Conservation (phyloP, 2,113 vertebrate genomes). For the Rattus norvegicus region DNA sequence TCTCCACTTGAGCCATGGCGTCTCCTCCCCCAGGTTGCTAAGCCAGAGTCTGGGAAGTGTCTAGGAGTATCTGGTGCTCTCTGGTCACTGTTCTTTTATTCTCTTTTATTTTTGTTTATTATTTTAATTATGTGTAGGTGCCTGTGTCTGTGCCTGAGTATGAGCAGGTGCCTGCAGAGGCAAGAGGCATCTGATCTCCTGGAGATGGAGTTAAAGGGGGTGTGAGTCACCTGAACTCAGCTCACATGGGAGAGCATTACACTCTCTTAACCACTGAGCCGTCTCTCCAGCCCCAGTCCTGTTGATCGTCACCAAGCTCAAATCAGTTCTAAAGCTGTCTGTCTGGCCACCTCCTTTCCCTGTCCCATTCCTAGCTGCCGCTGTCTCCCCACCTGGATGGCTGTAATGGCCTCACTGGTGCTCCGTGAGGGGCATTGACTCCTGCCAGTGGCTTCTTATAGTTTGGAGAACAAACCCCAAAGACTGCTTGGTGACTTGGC, state of each 20-base stretch:
- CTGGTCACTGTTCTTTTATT: neutral
- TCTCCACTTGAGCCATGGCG: neutral
- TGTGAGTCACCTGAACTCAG: neutral
- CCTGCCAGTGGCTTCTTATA: neutral
- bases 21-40: neutral
- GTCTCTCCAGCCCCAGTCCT: neutral
- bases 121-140: neutral
- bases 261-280: neutral
- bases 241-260: neutral
- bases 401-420: neutral
- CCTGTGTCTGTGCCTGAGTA: neutral
- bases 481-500: neutral
- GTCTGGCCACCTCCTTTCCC: neutral
- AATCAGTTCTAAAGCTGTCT: neutral
- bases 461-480: neutral
- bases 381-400: neutral
- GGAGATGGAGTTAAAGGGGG: neutral
- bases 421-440: rapidly evolving
- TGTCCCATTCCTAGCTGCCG: neutral
- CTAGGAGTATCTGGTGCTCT: neutral
- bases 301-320: neutral
- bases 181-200: neutral
- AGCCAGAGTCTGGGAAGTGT: neutral
- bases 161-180: neutral
- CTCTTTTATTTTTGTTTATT: neutral